Conservation (phyloP, 2,797 vertebrate genomes). For the Pempheris klunzingeri region DNA sequence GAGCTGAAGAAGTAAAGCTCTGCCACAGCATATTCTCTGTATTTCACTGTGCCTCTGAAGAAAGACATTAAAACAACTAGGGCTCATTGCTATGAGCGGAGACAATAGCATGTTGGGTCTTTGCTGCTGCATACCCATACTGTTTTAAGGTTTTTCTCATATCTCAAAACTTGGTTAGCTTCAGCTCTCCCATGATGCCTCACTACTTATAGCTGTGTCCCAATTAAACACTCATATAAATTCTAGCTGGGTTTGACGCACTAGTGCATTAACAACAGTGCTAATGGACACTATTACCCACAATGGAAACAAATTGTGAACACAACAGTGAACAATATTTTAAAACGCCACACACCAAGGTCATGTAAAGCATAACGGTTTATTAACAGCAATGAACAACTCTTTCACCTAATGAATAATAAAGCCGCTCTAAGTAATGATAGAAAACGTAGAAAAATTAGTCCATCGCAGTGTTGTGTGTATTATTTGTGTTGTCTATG, state of each 20-base stretch:
- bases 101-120: background rate
- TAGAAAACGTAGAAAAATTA: too few species aligned
- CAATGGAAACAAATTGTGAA: background rate
- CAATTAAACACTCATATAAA: slow-evolving; percentile 31
- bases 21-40: slow-evolving; percentile 31
- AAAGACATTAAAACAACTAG: slow-evolving; percentile 17
- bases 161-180: slow-evolving; percentile 35
- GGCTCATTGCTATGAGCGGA: slow-evolving; percentile 12
- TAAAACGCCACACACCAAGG: too few species aligned
- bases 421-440: too few species aligned
- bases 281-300: background rate
- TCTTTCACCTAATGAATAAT: too few species aligned
- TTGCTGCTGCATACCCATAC: slow-evolving; percentile 11
- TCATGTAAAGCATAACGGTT: too few species aligned
- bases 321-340: background rate
- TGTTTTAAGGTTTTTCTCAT: slow-evolving; percentile 20
- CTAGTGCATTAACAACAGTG: background rate
- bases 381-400: too few species aligned
- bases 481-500: too few species aligned
- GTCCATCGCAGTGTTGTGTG: too few species aligned
- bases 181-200: slow-evolving; percentile 43
- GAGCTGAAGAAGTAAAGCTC: slow-evolving; percentile 58
- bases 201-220: slow-evolving; percentile 39
- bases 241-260: background rate
- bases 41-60: slow-evolving; percentile 27